Conservation (phyloP, 2,888 invertebrate species). For the Andrena bicolor region DNA sequence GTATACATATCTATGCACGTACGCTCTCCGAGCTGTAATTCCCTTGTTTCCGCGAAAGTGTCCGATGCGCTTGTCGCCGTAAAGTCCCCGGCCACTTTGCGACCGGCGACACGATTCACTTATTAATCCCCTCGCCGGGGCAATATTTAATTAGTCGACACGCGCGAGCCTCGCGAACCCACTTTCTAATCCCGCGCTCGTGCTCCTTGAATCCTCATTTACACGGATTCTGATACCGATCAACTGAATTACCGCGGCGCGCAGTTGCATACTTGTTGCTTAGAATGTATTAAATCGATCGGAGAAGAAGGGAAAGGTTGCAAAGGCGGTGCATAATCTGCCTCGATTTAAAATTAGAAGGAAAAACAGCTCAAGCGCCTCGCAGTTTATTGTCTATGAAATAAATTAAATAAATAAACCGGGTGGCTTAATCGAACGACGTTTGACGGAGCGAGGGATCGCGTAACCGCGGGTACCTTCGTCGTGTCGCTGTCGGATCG, state of each 20-base stretch:
- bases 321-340: too few species aligned
- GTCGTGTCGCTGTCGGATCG: not conserved
- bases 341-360: too few species aligned
- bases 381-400: too few species aligned
- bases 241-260: too few species aligned
- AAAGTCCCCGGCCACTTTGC: not conserved
- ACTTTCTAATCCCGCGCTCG: constrained; percentile 11
- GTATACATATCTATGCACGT: too few species aligned
- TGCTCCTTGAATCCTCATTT: not conserved
- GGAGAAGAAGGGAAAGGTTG: too few species aligned
- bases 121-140: constrained; percentile 24
- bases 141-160: constrained; percentile 28
- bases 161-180: not conserved
- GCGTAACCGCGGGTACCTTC: not conserved
- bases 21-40: not conserved
- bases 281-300: too few species aligned
- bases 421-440: not conserved
- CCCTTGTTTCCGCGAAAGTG: constrained; percentile 35
- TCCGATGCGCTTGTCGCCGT: constrained; percentile 16
- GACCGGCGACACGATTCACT: constrained; percentile 25
- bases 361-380: too few species aligned
- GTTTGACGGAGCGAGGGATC: constrained; percentile 11
- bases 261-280: too few species aligned
- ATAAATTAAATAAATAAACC: too few species aligned
- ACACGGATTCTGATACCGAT: too few species aligned